phyloP scores from a whole-genome alignment of 2,797 vertebrate genomes.

The Smutsia temminckii region DNA sequence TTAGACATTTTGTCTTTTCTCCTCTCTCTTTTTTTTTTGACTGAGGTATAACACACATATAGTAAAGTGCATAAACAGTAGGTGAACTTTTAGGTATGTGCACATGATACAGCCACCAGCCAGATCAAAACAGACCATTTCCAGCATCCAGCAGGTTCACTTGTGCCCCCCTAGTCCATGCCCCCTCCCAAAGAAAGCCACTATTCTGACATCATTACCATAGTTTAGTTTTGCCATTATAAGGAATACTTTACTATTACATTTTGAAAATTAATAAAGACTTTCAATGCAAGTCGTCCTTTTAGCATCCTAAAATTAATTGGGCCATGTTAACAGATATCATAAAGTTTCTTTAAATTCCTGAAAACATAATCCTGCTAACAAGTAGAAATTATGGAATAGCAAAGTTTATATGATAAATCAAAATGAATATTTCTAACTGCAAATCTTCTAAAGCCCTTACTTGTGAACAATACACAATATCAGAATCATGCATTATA shows the following conservation, averaged over 20 bases:
- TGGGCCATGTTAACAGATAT: neutral
- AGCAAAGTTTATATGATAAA: neutral
- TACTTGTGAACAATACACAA: neutral
- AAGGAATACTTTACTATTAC: neutral
- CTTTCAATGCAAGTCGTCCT: neutral
- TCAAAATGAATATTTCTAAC: neutral
- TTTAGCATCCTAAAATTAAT: neutral
- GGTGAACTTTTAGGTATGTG: neutral
- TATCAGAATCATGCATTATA: neutral
- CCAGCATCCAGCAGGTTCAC: neutral
- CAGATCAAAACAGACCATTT: neutral
- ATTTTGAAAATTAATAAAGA: constrained; percentile 14
- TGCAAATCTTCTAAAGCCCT: neutral
- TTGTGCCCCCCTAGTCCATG: neutral
- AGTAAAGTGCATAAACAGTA: neutral
- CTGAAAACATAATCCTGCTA: neutral
- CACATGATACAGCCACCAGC: neutral
- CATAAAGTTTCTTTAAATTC: neutral
- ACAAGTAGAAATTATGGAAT: neutral
- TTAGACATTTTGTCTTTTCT: neutral
- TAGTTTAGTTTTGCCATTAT: neutral
- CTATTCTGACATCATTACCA: neutral
- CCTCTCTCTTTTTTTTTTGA: neutral
- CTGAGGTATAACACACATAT: neutral
- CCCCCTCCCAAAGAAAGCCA: neutral